A percentile compares a stretch with the other conserved stretches of the same genome.
phyloP scores from a whole-genome alignment of 2,888 invertebrate genomes.

The Campaea margaritaria region DNA sequence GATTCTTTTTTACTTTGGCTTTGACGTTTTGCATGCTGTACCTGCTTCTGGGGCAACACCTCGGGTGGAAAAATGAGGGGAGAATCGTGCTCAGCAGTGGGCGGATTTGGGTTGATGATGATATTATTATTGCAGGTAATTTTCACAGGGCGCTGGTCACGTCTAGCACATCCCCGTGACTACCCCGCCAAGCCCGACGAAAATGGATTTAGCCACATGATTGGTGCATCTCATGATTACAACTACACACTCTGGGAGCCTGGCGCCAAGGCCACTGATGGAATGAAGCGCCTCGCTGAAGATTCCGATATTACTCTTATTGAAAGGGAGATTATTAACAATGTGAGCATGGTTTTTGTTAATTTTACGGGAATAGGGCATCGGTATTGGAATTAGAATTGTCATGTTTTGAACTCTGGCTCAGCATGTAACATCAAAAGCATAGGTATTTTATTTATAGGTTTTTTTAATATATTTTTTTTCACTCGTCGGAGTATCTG shows the following conservation, averaged over 20 bases:
- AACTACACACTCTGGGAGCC: slow-evolving; percentile 65
- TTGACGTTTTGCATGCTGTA: too few species aligned
- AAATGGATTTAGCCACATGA: slow-evolving; percentile 74
- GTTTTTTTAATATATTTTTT: too few species aligned
- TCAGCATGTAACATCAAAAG: too few species aligned
- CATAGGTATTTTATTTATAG: too few species aligned
- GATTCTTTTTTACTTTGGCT: too few species aligned
- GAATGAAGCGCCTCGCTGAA: slow-evolving; percentile 64
- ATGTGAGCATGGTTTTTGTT: slow-evolving; percentile 50
- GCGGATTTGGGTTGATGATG: too few species aligned
- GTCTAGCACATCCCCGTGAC: slow-evolving; percentile 68
- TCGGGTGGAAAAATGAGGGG: too few species aligned
- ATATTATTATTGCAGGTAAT: slow-evolving; percentile 57
- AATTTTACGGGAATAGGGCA: background rate
- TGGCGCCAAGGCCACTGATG: slow-evolving; percentile 58
- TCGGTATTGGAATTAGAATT: too few species aligned
- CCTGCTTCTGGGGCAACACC: too few species aligned
- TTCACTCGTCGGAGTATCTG: too few species aligned
- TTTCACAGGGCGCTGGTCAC: slow-evolving; percentile 75
- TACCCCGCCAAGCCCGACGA: slow-evolving; percentile 75
- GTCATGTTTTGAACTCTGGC: too few species aligned
- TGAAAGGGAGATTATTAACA: slow-evolving; percentile 66
- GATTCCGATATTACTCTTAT: slow-evolving; percentile 55
- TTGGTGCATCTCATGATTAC: slow-evolving; percentile 72
- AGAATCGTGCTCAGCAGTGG: too few species aligned